Conservation (phyloP, 2,797 vertebrate genomes). For the Balearica regulorum region DNA sequence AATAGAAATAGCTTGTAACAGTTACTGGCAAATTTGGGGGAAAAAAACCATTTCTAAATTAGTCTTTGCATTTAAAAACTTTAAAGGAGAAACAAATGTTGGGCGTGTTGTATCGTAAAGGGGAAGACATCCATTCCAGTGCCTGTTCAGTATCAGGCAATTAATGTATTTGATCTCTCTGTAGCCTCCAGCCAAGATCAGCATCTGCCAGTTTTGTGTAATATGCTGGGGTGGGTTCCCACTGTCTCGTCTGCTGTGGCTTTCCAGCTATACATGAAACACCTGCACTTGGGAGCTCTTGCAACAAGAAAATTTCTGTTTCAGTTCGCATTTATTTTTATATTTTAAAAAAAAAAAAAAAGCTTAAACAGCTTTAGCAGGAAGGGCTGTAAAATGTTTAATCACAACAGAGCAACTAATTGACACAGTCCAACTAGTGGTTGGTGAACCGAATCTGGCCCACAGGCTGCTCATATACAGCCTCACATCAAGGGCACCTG, state of each 20-base stretch:
- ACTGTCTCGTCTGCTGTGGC: background rate
- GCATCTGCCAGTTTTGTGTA: background rate
- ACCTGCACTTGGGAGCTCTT: background rate
- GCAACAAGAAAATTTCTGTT: background rate
- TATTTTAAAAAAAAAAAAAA: background rate
- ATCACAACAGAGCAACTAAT: background rate
- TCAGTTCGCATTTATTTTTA: background rate
- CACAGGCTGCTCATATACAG: background rate
- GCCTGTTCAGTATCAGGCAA: background rate
- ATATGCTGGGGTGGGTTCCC: background rate
- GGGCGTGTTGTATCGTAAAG: background rate
- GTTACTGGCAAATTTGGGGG: background rate
- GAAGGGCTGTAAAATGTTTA: background rate
- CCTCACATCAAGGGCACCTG: background rate
- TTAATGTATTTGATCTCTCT: background rate
- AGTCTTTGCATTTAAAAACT: background rate
- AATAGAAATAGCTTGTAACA: background rate
- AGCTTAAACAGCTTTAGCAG: background rate
- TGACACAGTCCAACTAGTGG: background rate
- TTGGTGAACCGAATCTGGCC: background rate
- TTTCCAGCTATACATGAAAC: background rate
- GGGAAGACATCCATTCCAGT: background rate
- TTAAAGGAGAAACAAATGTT: background rate
- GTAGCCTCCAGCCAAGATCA: background rate
- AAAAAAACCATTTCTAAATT: background rate